A percentile compares a stretch with the other conserved stretches of the same genome.
Conservation (phyloP, 2,888 invertebrate genomes). For the Aelia acuminata region DNA sequence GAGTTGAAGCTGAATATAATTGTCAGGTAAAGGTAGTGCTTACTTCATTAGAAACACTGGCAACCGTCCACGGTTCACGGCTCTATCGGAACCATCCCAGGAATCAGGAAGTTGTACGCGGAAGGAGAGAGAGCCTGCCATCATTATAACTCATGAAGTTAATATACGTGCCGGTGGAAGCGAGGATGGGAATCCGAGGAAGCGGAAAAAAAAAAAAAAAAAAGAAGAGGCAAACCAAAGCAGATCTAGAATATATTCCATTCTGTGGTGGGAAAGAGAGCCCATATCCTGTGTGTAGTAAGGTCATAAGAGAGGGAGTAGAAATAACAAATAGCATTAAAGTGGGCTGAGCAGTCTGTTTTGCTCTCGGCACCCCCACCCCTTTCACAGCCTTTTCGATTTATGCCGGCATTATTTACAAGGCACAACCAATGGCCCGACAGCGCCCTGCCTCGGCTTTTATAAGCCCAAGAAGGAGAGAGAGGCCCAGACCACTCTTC, state of each 20-base stretch:
- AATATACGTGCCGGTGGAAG: slow-evolving; percentile 4
- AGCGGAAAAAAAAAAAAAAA: slow-evolving; percentile 21
- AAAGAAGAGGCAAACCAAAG: slow-evolving; percentile 32
- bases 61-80: not conserved
- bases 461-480: not conserved
- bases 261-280: slow-evolving; percentile 21
- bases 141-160: not conserved
- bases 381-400: slow-evolving; percentile 48
- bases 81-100: not conserved
- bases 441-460: slow-evolving; percentile 7
- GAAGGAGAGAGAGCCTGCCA: not conserved
- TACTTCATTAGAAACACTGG: not conserved
- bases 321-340: slow-evolving; percentile 50
- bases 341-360: slow-evolving; percentile 39
- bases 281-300: slow-evolving; percentile 34
- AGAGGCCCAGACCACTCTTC: not conserved
- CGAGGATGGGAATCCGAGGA: slow-evolving; percentile 11
- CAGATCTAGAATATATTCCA: slow-evolving; percentile 41
- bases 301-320: not conserved
- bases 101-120: not conserved
- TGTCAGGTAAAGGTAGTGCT: not conserved
- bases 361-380: slow-evolving; percentile 47
- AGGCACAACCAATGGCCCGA: slow-evolving; percentile 47
- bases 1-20: not conserved
- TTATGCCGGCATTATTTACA: slow-evolving; percentile 48